A percentile compares a stretch with the other conserved stretches of the same genome.
phyloP scores from a whole-genome alignment of 2,113 vertebrate species.

The Serilophus lunatus region DNA sequence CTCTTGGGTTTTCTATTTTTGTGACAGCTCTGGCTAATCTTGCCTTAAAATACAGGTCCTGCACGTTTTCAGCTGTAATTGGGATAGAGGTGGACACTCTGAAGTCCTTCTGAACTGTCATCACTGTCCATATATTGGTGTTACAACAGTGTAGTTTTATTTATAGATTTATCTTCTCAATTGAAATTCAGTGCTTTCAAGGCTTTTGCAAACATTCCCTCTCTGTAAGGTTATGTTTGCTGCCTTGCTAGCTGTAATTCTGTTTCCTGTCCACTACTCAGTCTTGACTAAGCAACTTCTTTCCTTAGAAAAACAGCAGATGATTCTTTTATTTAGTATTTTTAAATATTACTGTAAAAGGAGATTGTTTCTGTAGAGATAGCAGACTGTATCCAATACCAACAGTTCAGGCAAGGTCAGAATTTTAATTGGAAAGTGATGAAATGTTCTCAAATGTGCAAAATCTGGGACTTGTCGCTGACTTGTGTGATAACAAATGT shows the following conservation, averaged over 20 bases:
- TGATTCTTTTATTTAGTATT: neutral
- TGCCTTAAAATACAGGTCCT: neutral
- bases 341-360: neutral
- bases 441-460: neutral
- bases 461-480: neutral
- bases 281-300: neutral
- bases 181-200: neutral
- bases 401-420: neutral
- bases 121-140: accelerated
- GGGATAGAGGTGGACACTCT: neutral
- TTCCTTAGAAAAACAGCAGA: neutral
- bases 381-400: neutral
- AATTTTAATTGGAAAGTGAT: neutral
- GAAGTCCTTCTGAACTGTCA: neutral
- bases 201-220: neutral
- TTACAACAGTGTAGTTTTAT: accelerated
- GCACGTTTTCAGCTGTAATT: neutral
- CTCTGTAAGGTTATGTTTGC: neutral
- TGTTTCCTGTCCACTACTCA: neutral
- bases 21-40: neutral
- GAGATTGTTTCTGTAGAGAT: neutral
- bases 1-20: neutral
- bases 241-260: neutral
- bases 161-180: neutral
- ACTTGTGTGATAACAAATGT: neutral